These are phyloP conservation scores for Idaea dimidiata DNA, from an alignment of 2,888 invertebrate species.

Conservation along the genomic window DNA sequence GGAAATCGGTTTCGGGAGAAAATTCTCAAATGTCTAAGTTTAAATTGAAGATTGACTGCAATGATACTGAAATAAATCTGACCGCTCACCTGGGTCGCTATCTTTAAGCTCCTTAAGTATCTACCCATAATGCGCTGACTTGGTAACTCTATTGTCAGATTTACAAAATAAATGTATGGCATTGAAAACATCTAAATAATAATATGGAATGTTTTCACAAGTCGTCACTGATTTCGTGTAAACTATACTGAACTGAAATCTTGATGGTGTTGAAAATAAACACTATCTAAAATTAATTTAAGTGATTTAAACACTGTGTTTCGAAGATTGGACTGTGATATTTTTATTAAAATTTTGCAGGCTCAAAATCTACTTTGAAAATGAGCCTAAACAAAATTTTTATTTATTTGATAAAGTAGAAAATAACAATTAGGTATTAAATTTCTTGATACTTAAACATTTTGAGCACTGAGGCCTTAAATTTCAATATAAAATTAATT, in stretches of 20 bases:
- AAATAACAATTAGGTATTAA: constrained; percentile 37
- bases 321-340: constrained; percentile 56
- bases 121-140: too few relatives aligned
- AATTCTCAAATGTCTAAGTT: too few relatives aligned
- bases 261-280: constrained; percentile 61
- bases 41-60: too few relatives aligned
- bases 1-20: too few relatives aligned
- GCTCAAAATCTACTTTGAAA: constrained; percentile 32
- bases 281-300: constrained; percentile 56
- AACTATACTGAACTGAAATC: constrained; percentile 26
- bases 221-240: background rate
- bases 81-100: too few relatives aligned
- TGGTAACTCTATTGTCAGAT: background rate
- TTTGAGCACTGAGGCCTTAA: constrained; percentile 69
- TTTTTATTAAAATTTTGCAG: background rate
- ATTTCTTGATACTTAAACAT: constrained; percentile 63
- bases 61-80: too few relatives aligned
- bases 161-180: background rate
- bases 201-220: background rate
- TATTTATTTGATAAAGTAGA: background rate
- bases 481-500: constrained; percentile 30
- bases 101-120: too few relatives aligned
- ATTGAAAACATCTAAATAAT: background rate
- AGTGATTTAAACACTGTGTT: constrained; percentile 61
- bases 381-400: constrained; percentile 38